phyloP scores from a whole-genome alignment of 1,140 invertebrate genomes.

The Spodoptera litura region DNA sequence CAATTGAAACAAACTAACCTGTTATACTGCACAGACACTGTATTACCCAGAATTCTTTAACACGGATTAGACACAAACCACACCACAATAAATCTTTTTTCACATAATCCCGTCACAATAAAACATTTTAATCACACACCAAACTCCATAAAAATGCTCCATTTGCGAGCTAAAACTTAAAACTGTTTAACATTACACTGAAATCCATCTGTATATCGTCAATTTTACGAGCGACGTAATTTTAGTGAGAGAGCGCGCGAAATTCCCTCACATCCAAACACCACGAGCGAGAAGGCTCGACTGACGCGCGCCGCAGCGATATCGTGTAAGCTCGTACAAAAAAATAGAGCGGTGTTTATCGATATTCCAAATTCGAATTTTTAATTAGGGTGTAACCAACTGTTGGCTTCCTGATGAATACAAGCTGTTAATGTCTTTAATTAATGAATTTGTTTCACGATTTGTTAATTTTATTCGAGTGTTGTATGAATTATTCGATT shows the following conservation, averaged over 20 bases:
- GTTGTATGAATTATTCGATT: neutral
- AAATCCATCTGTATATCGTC: conserved; percentile 61
- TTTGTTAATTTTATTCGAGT: neutral
- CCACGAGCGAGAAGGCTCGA: conserved; percentile 56
- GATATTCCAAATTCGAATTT: conserved; percentile 53
- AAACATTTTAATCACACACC: conserved; percentile 50
- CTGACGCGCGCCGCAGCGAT: conserved; percentile 54
- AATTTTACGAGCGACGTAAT: conserved; percentile 54
- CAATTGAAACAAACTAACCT: conserved; percentile 41
- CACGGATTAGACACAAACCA: conserved; percentile 44
- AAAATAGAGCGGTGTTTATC: conserved; percentile 49
- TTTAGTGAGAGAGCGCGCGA: conserved; percentile 10
- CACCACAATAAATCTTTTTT: conserved; percentile 53
- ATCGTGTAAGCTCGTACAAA: conserved; percentile 36
- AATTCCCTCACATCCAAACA: conserved; percentile 29
- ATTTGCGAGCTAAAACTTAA: conserved; percentile 43
- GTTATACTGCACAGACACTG: conserved; percentile 13
- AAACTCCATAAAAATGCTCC: conserved; percentile 45
- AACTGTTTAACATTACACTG: conserved; percentile 52
- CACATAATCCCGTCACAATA: conserved; percentile 52
- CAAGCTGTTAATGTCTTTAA: conserved; percentile 24
- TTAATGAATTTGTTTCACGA: conserved; percentile 7
- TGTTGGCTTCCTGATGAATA: conserved; percentile 23
- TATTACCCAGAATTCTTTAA: conserved; percentile 29
- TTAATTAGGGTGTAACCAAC: conserved; percentile 45